Evolutionary conservation across 1,140 invertebrate species (phyloP), one percentile per base, ranked within the genome.

Genomic region (Drosophila leontia): DNA sequence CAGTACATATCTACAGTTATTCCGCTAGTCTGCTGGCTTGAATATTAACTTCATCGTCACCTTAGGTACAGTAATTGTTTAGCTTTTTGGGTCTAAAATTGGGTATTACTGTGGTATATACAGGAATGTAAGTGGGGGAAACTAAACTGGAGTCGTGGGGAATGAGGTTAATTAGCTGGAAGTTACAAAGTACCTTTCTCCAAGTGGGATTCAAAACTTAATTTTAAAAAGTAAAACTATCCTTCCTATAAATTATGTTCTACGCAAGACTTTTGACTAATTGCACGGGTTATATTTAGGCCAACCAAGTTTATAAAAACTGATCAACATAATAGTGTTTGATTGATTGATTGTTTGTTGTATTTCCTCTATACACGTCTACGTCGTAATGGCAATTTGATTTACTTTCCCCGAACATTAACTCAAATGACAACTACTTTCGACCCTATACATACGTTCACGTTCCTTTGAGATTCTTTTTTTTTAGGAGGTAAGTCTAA

Each of bases 1-100:
- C 78, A 90, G 61, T 90, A 91, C 75, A 91, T 90, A 90, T 90
- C 85, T 90, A 90, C 86, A 88, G 55, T 81, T 81, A 85, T 85
- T 34, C 68, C 51, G 69, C 68, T 83, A 71, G 55, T 90, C 67
- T 58, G 58, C 57, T 69, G 58, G 64, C 69, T 64, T 51, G 78
- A 55, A 76, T 75, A 78, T 61, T 69, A 68, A 72, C 80, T 82
- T 53, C 60, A 72, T 86, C 79, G 35, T 56, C 80, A 76, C 67
- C 56, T 87, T 83, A 87, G 83, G 83, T 87, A 87, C 83, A 81
- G 79, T 80, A 87, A 83, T 82, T 74, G 58, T 79, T 77, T 87
- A 80, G 82, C 57, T 78, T 59, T 59, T 78, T 75, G 61, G 75
- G 69, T 78, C 59, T 80, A 82, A 75, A 62, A 75, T 76, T 64